These are phyloP conservation scores for Microplitis mediator DNA, from an alignment of 1,140 invertebrate species.

Conservation along the genomic window DNA sequence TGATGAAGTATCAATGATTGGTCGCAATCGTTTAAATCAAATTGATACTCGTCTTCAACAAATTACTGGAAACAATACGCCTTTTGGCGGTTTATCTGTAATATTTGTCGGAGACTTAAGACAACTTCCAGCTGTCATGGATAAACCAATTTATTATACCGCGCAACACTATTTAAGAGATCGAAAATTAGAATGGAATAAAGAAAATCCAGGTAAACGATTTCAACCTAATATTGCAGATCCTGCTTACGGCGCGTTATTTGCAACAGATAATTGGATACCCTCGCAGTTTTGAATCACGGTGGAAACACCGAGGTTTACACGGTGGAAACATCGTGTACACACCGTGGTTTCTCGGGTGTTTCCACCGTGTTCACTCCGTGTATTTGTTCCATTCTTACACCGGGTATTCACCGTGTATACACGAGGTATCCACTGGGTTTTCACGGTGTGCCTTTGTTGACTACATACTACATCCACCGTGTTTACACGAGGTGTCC, in stretches of 20 bases:
- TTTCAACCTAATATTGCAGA: neutral
- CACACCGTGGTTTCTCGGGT: too few species aligned
- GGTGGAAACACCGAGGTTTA: too few species aligned
- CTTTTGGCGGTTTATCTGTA: conserved; percentile 39
- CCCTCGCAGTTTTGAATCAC: too few species aligned
- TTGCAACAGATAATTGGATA: conserved; percentile 2
- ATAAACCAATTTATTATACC: conserved; percentile 24
- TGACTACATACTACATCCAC: too few species aligned
- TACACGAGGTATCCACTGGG: too few species aligned
- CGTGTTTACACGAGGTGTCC: too few species aligned
- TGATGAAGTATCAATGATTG: conserved; percentile 55
- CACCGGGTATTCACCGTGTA: too few species aligned
- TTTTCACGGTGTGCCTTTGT: too few species aligned
- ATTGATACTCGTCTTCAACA: conserved; percentile 35
- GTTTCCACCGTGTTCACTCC: too few species aligned
- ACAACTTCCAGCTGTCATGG: conserved; percentile 36
- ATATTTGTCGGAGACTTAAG: conserved; percentile 40
- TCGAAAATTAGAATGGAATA: too few species aligned
- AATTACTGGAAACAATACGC: conserved; percentile 41
- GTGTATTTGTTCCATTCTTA: too few species aligned
- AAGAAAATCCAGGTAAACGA: neutral
- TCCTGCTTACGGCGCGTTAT: neutral
- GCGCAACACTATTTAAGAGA: neutral
- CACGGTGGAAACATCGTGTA: too few species aligned
- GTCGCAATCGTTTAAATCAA: conserved; percentile 31